phyloP scores from a whole-genome alignment of 2,888 invertebrate genomes.

The Drosophila tanythrix region DNA sequence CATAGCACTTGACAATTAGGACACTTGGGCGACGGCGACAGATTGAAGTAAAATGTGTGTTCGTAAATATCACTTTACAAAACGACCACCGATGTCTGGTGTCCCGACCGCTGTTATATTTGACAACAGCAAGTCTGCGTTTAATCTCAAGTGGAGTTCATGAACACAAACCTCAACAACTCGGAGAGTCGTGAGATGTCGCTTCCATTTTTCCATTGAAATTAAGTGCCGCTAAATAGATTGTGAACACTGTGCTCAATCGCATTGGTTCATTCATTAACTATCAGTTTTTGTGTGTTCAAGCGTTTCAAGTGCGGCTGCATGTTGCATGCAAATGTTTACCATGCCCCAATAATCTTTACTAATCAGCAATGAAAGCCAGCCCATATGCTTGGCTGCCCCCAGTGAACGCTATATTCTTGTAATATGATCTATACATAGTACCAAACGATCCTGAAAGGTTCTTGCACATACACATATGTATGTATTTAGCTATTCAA shows the following conservation, averaged over 20 bases:
- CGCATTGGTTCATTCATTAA: constrained; percentile 41
- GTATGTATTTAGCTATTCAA: neutral
- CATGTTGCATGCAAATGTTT: constrained; percentile 57
- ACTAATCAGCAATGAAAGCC: constrained; percentile 72
- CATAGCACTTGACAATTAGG: constrained; percentile 43
- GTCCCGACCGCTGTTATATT: constrained; percentile 68
- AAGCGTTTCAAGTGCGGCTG: constrained; percentile 60
- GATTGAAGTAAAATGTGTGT: constrained; percentile 42
- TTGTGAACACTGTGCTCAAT: constrained; percentile 48
- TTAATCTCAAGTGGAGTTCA: constrained; percentile 73
- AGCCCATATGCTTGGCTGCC: constrained; percentile 25
- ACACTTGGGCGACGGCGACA: constrained; percentile 35
- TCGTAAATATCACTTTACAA: constrained; percentile 47
- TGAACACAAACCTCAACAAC: constrained; percentile 56
- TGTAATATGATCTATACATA: constrained; percentile 35
- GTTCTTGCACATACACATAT: neutral
- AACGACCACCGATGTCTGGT: constrained; percentile 28
- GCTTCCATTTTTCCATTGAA: constrained; percentile 35
- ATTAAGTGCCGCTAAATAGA: constrained; percentile 52
- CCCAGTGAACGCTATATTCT: constrained; percentile 4
- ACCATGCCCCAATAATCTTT: constrained; percentile 66
- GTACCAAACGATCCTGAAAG: neutral
- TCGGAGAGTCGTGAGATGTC: constrained; percentile 16
- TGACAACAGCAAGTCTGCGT: constrained; percentile 56
- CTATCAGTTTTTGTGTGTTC: constrained; percentile 36